Percentiles rank a stretch among this genome's conserved stretches.
Conservation (phyloP, 64 coral and sea anemone genomes). For the Porites lutea region DNA sequence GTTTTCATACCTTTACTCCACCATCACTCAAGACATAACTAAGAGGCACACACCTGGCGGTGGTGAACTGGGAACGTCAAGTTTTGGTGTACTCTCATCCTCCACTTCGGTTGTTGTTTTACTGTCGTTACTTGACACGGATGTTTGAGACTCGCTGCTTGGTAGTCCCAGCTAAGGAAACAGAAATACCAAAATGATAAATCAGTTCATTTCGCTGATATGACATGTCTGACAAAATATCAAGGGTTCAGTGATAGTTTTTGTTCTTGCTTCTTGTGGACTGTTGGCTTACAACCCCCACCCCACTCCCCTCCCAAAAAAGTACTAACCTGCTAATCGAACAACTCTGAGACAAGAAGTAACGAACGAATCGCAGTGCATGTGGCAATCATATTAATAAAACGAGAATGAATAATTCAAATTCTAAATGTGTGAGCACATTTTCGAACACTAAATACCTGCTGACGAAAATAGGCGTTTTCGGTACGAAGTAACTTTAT, state of each 20-base stretch:
- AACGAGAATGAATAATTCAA: no score
- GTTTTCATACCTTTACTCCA: not conserved
- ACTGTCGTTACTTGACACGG: conserved; percentile 31
- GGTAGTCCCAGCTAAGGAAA: conserved; percentile 59
- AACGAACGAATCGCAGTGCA: no score
- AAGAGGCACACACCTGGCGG: not conserved
- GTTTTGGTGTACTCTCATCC: conserved; percentile 17
- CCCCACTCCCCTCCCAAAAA: no score
- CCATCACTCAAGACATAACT: not conserved
- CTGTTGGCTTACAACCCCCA: not conserved
- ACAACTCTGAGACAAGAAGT: no score
- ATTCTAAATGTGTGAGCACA: not conserved
- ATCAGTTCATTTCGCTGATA: no score
- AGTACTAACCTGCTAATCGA: no score
- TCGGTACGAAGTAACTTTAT: conserved; percentile 96
- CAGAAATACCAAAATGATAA: not conserved
- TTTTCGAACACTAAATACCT: conserved; percentile 46
- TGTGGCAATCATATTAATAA: no score
- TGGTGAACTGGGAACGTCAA: not conserved
- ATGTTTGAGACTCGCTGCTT: conserved; percentile 73
- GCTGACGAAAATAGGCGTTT: conserved; percentile 90
- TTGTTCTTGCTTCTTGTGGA: not conserved
- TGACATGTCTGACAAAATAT: no score
- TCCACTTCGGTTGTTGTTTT: conserved; percentile 21
- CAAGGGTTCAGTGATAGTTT: no score